Evolutionary conservation across 2,888 invertebrate species (phyloP), one percentile per base, ranked within the genome.

Genomic region (Eupithecia centaureata): DNA sequence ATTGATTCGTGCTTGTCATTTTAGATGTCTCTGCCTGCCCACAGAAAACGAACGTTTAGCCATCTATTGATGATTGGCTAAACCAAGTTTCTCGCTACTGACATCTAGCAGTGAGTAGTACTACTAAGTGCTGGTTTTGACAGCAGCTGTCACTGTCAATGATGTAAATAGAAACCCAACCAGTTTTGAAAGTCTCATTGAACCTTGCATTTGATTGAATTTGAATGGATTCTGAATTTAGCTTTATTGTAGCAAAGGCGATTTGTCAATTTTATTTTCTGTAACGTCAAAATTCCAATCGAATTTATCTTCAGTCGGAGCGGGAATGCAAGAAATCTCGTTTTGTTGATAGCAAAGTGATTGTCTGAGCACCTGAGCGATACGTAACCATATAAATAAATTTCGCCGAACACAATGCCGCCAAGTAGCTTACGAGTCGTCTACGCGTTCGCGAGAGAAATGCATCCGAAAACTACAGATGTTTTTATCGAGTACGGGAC

Each of bases 401-500:
- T 85, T 86, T 86, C 86, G 82, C 84, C 79, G 78, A 83, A 79
- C 87, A 92, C 79, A 86, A 93, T 93, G 93, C 93, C 93, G 82
- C 92, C 94, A 85, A 94, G 94, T 89, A 94, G 94, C 87, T 88
- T 94, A 86, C 94, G 95, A 89, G 95, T 95, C 73, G 95, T 96
- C 79, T 96, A 96, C 94, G 96, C 96, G 83, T 96, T 96, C 93
- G 96, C 96, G 69, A 94, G 95, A 90, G 95, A 95, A 94, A 95
- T 96, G 95, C 96, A 96, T 86, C 95, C 95, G 30, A 96, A 96
- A 90, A 95, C 94, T 56, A 89, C 94, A 64, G 95, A 94, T 79
- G 94, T 94, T 75, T 94, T 94, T 82, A 95, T 97, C 78, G 94
- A 96, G 88, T 97, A 97, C 93, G 97, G 97, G 77, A 97, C 97